phyloP scores from a whole-genome alignment of 2,888 invertebrate genomes.

The Ectemnius cavifrons region DNA sequence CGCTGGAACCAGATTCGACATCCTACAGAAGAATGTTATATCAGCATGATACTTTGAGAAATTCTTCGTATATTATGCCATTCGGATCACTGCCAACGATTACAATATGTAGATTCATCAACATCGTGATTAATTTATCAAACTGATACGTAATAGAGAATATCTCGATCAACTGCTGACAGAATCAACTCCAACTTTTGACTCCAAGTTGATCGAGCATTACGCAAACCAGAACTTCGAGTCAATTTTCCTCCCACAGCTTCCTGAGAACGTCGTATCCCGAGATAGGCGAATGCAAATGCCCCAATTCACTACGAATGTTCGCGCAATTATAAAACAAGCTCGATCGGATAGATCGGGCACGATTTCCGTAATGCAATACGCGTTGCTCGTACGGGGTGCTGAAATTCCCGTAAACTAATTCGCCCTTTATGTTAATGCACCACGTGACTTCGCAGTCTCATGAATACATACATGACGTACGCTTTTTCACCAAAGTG shows the following conservation, averaged over 20 bases:
- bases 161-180: neutral
- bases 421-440: conserved; percentile 37
- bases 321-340: too few relatives aligned
- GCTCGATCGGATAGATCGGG: too few relatives aligned
- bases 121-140: neutral
- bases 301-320: too few relatives aligned
- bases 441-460: conserved; percentile 25
- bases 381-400: neutral
- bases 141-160: neutral
- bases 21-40: neutral
- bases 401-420: conserved; percentile 31
- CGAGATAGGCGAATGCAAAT: too few relatives aligned
- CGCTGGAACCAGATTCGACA: conserved; percentile 24
- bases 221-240: neutral
- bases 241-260: neutral
- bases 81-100: too few relatives aligned
- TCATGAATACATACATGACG: conserved; percentile 36
- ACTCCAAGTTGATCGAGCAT: conserved; percentile 2
- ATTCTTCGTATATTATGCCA: too few relatives aligned
- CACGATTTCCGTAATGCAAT: neutral
- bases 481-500: neutral
- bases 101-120: neutral
- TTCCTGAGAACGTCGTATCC: neutral
- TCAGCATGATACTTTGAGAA: too few relatives aligned
- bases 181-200: neutral